Base-by-base conservation (phyloP, 2,113 vertebrate species). In the Rhinoptilus africanus region DNA sequence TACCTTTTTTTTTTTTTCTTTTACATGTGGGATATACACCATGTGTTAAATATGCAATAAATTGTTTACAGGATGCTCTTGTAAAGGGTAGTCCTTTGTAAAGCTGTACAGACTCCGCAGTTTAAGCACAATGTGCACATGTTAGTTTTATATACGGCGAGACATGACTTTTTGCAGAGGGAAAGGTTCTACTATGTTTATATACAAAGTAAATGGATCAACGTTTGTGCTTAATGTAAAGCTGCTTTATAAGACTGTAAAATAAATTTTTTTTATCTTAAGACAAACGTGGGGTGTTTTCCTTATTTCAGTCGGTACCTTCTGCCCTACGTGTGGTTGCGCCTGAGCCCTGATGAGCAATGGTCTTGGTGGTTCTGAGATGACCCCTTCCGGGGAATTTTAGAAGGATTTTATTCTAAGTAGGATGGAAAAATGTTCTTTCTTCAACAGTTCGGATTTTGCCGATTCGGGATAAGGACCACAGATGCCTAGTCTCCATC, bases 11-110 rank as follows among this genome's bases (percentile, higher is more conserved):
- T 84, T 64, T 72, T 69, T 90, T 89, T 85, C 81, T 93, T 91
- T 74, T 85, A 97, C 98, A 97, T 98, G 96, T 98, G 98, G 98
- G 88, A 34, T 96, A n/a, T 91, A 88, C 91, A 97, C 98, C 98
- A 98, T 98, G 98, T 98, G 98, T 99, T 98, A 98, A 98, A 99
- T 99, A 99, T 99, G 99, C 99, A 99, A 99, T 99, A 99, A 99
- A 96, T 98, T 98, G 99, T 99, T 99, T 98, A 99, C 99, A 98
- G 98, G 98, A 98, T 97, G 98, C 98, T 96, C 96, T 97, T 96
- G 96, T 93, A 77, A 97, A 96, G 97, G 98, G 97, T 63, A 84
- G 97, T 97, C 98, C 98, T 99, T 96, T 97, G 97, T 98, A 98
- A 97, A 98, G 98, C 98, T 99, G 98, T 98, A 98, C 97, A 99